Conservation (phyloP, 2,888 invertebrate species). For the Microctonus aethiopoides region DNA sequence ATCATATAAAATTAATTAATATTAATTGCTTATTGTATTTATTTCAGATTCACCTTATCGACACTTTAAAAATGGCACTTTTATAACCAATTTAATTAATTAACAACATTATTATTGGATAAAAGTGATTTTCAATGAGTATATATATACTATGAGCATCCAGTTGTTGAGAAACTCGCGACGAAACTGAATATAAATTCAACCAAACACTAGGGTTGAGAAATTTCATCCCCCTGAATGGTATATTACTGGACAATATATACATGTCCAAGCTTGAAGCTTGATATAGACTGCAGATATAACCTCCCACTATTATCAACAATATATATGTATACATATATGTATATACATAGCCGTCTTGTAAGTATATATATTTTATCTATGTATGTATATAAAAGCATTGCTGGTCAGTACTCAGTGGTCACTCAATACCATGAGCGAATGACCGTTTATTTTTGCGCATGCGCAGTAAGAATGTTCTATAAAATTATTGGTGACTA, state of each 20-base stretch:
- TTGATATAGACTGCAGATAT: conserved; percentile 48
- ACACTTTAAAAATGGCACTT: too few species aligned
- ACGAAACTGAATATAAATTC: conserved; percentile 46
- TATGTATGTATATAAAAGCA: too few species aligned
- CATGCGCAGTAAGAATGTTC: conserved; percentile 57
- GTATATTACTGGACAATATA: conserved; percentile 53
- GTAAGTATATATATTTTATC: conserved; percentile 50
- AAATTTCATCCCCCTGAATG: conserved; percentile 33
- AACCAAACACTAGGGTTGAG: conserved; percentile 21
- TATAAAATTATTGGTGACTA: conserved; percentile 46
- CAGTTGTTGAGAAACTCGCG: conserved; percentile 37
- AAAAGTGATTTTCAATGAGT: too few species aligned
- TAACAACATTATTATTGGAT: too few species aligned
- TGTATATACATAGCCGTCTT: conserved; percentile 40
- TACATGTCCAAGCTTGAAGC: conserved; percentile 49
- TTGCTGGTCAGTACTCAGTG: too few species aligned
- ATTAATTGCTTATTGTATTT: too few species aligned
- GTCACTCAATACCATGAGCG: conserved; percentile 60
- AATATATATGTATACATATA: too few species aligned
- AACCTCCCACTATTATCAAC: conserved; percentile 28
- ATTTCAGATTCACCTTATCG: too few species aligned
- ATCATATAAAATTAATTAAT: too few species aligned
- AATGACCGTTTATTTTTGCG: conserved; percentile 52
- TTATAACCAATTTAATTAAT: too few species aligned
- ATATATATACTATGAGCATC: background rate